These are phyloP conservation scores for Petrocephalus microphthalmus DNA, from an alignment of 2,113 vertebrate genomes.

Conservation along the genomic window DNA sequence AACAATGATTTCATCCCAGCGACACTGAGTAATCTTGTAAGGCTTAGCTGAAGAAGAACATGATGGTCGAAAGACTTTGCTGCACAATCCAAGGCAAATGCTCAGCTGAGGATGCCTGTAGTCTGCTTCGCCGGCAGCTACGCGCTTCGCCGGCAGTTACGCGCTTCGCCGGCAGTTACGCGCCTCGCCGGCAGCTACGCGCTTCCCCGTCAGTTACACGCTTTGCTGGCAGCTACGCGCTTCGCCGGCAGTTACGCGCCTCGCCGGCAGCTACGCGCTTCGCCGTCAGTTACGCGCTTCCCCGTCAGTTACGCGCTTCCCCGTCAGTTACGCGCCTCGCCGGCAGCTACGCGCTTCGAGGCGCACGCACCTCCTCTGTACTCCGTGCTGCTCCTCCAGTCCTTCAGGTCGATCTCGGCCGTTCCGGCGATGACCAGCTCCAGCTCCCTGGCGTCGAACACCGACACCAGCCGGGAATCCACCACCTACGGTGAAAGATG, in stretches of 20 bases:
- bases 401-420: constrained; percentile 89
- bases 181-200: no score
- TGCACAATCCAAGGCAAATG: not conserved
- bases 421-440: constrained; percentile 97
- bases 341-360: not conserved
- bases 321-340: no score
- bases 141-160: no score
- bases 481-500: constrained; percentile 73
- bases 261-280: no score
- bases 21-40: no score
- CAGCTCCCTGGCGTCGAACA: constrained; percentile 93
- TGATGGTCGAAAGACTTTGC: not conserved
- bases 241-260: no score
- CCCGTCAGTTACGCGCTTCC: no score
- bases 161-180: no score
- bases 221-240: no score
- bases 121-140: not conserved
- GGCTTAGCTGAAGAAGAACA: not conserved
- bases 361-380: constrained; percentile 83
- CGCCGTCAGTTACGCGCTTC: no score
- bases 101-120: not conserved
- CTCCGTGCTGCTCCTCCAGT: constrained; percentile 93
- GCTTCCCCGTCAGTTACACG: no score
- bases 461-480: constrained; percentile 90
- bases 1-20: not conserved